Conservation (phyloP, 2,888 invertebrate genomes). For the Acanthacorydalis orientalis region DNA sequence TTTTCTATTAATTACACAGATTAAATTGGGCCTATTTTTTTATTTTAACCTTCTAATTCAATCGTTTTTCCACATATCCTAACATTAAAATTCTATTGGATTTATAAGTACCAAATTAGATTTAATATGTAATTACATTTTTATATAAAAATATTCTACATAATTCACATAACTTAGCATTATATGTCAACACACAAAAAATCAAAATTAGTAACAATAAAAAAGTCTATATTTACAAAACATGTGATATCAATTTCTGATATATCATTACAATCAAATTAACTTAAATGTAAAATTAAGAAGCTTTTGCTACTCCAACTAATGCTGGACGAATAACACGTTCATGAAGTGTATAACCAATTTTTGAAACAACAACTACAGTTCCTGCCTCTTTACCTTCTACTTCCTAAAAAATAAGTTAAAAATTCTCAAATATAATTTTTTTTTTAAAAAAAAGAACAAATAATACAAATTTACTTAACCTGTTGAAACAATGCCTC, state of each 20-base stretch:
- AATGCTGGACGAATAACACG: constrained; percentile 89
- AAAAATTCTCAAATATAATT: neutral
- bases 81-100: too few species aligned
- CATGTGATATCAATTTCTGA: neutral
- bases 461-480: constrained; percentile 1
- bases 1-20: too few species aligned
- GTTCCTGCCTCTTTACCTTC: constrained; percentile 70
- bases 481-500: constrained; percentile 93
- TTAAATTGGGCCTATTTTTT: too few species aligned
- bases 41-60: too few species aligned
- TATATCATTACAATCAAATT: neutral
- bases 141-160: too few species aligned
- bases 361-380: constrained; percentile 83
- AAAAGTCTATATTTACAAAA: neutral
- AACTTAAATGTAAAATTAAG: constrained; percentile 4
- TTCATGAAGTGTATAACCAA: constrained; percentile 89
- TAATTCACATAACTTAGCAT: neutral
- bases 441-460: neutral
- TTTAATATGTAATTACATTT: too few species aligned
- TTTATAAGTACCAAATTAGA: too few species aligned
- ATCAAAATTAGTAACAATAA: neutral
- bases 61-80: too few species aligned
- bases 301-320: constrained; percentile 81
- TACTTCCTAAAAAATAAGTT: constrained; percentile 36
- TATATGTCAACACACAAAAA: neutral